Conservation (phyloP, 2,113 vertebrate genomes). For the Rhinolophus sinicus region DNA sequence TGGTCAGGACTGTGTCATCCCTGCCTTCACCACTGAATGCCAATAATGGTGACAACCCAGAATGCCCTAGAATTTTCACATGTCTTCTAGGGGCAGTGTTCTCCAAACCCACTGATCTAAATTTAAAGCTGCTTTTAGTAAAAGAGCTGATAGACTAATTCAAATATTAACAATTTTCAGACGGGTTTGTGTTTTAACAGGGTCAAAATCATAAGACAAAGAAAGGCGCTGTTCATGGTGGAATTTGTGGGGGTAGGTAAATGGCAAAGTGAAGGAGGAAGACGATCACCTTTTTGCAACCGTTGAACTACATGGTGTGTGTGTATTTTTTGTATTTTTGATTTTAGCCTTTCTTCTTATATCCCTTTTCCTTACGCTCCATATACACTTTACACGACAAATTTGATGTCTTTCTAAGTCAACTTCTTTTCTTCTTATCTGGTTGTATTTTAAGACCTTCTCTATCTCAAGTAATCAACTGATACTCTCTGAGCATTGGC, state of each 20-base stretch:
- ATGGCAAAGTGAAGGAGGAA: neutral
- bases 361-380: neutral
- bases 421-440: neutral
- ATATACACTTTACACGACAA: neutral
- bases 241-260: neutral
- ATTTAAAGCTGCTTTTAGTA: neutral
- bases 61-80: neutral
- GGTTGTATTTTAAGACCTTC: neutral
- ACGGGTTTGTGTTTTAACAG: neutral
- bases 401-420: neutral
- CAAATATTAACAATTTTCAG: neutral
- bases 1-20: neutral
- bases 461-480: neutral
- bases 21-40: neutral
- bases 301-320: neutral
- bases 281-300: neutral
- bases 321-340: neutral
- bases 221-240: neutral
- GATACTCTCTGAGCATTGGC: neutral
- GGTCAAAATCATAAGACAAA: neutral
- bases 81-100: neutral
- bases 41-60: neutral
- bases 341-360: conserved; percentile 12
- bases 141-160: neutral
- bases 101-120: neutral